Evolutionary conservation across 2,888 invertebrate genomes (phyloP).

Genomic region (Pocota personata): DNA sequence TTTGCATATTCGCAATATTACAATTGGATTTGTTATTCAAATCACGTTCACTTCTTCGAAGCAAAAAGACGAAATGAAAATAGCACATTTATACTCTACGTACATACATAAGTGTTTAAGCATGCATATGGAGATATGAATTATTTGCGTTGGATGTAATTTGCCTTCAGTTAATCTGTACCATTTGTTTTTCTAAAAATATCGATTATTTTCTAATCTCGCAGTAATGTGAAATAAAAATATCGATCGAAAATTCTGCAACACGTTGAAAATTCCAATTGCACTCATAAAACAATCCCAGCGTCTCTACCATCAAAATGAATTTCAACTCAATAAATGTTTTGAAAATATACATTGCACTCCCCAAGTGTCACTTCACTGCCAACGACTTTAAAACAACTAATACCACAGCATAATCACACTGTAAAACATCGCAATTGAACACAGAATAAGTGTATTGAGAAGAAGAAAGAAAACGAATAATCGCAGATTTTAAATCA

Average conservation of each 20-base stretch:
- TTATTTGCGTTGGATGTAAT: not conserved
- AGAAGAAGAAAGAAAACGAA: constrained; percentile 26
- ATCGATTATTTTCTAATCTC: too few species aligned
- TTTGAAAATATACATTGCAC: not conserved
- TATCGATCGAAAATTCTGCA: not conserved
- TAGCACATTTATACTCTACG: not conserved
- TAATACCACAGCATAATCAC: constrained; percentile 55
- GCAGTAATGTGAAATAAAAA: not conserved
- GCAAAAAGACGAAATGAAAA: not conserved
- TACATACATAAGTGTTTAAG: not conserved
- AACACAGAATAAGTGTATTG: constrained; percentile 15
- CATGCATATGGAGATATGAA: constrained; percentile 2
- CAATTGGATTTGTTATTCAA: constrained; percentile 41
- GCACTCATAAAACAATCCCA: constrained; percentile 28
- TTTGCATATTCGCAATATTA: constrained; percentile 38
- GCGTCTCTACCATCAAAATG: constrained; percentile 14
- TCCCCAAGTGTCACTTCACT: constrained; percentile 14
- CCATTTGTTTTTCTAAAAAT: not conserved
- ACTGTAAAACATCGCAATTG: constrained; percentile 47
- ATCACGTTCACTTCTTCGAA: constrained; percentile 41
- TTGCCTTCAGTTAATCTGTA: not conserved
- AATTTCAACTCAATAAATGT: not conserved
- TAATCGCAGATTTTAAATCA: constrained; percentile 58
- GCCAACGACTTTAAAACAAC: constrained; percentile 19
- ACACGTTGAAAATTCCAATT: constrained; percentile 25